Base-by-base conservation (phyloP, 2,113 vertebrate species). In the Etheostoma spectabile region DNA sequence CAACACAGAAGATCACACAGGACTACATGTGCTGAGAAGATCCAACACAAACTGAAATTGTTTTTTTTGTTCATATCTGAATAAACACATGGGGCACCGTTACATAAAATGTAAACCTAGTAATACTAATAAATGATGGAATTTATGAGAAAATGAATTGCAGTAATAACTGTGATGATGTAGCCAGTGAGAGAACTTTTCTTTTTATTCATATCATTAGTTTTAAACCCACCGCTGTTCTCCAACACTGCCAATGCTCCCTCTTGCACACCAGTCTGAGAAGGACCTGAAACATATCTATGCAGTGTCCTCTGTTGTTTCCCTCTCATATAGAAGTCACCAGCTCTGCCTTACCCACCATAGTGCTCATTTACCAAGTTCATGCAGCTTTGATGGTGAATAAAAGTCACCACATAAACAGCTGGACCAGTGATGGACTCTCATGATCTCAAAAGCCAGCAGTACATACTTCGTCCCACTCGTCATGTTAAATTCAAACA, bases 381-480 rank as follows among this genome's bases (percentile, higher is more conserved):
- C 33, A 45, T 21, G 21, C 66, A 33, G n/a, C 70, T 83, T 84
- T 83, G 63, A 35, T 62, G 49, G 6, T 74, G 24, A 86, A 57
- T 24, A 45, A 78, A 79, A 38, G 45, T 46, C 51, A 61, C 67
- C 63, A 33, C 35, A 42, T 38, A 74, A 79, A 85, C 69, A 81
- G 67, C 48, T 71, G 61, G 57, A 63, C 46, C 27, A 57, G 53
- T 80, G 65, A 83, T 82, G 48, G 46, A 71, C 63, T 61, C 2
- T 56, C 42, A 45, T 51, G n/a, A 65, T 63, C 33, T 60, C 48
- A 67, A 56, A 73, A 42, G 42, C 19, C 64, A 51, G n/a, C 63
- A 53, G 38, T n/a, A 45, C 57, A 60, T 42, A 68, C 73, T 86
- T 79, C 42, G 46, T 71, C 49, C 62, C 72, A 35, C 49, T 66